Base-by-base conservation (phyloP, 2,888 invertebrate genomes). In the Trilocha varians region DNA sequence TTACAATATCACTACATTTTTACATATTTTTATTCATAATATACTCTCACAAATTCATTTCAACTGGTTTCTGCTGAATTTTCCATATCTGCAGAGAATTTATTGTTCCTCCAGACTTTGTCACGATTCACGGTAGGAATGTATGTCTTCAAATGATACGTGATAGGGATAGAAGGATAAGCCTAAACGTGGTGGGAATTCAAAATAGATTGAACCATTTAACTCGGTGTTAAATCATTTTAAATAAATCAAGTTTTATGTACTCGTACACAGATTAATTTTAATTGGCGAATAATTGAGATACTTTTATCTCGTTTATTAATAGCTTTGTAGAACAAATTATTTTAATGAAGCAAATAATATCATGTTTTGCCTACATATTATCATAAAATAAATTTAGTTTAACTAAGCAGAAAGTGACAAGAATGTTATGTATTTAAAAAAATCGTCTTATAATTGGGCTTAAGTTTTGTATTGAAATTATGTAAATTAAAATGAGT, bases 41-140 rank as follows among this genome's bases (percentile, higher is more conserved):
- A n/a, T n/a, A n/a, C n/a, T n/a, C n/a, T n/a, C n/a, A n/a, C n/a
- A n/a, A n/a, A n/a, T n/a, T n/a, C n/a, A n/a, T n/a, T n/a, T n/a
- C 65, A 62, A 64, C 62, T 67, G 63, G 70, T 74, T 70, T 55
- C 53, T 62, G 64, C 64, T 58, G 67, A 72, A 25, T 70, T 72
- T 72, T 70, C 62, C 67, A 64, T 75, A 73, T 69, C 67, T 69
- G 62, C 60, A 55, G 62, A 68, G 62, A 73, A 75, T 75, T 73
- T 76, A 77, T 76, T 57, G 66, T 56, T 57, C 58, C 65, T 64
- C 59, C 59, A 61, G 61, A 71, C 70, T 54, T 52, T 66, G 70
- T 74, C 71, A 70, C 65, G 67, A 56, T 60, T 70, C 71, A 69
- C 65, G 66, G 56, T 60, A 70, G 64, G 73, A 69, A 70, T 69